These are phyloP conservation scores for Thalassarche chlororhynchos DNA, from an alignment of 2,113 vertebrate genomes.

Conservation along the genomic window DNA sequence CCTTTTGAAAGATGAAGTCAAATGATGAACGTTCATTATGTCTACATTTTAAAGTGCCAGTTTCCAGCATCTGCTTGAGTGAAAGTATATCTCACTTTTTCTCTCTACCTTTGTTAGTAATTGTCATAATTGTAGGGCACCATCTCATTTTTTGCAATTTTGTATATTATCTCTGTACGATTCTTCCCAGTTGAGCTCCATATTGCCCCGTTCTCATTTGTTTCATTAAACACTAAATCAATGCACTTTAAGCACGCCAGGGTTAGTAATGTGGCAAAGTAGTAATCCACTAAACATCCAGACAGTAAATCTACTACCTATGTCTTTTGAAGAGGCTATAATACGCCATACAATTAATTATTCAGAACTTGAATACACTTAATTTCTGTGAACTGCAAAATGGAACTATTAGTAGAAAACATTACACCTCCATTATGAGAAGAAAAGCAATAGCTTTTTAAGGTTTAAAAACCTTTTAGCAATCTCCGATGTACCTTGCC, in stretches of 20 bases:
- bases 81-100: neutral
- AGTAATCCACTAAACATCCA: conserved; percentile 23
- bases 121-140: neutral
- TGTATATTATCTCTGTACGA: neutral
- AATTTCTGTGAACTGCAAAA: conserved; percentile 13
- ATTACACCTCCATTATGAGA: neutral
- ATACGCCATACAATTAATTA: conserved; percentile 17
- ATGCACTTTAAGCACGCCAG: neutral
- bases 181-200: neutral
- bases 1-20: neutral
- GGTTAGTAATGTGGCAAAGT: conserved; percentile 18
- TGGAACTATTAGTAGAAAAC: conserved; percentile 3
- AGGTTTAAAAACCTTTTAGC: neutral
- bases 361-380: neutral
- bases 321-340: conserved; percentile 7
- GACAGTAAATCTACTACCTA: neutral
- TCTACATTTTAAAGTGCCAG: neutral
- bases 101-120: neutral
- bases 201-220: neutral
- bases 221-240: conserved; percentile 33
- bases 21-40: neutral
- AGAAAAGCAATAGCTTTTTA: neutral
- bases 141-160: neutral
- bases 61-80: neutral
- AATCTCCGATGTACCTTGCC: neutral